Base-by-base conservation (phyloP, 2,113 vertebrate genomes). In the Abramis brama region DNA sequence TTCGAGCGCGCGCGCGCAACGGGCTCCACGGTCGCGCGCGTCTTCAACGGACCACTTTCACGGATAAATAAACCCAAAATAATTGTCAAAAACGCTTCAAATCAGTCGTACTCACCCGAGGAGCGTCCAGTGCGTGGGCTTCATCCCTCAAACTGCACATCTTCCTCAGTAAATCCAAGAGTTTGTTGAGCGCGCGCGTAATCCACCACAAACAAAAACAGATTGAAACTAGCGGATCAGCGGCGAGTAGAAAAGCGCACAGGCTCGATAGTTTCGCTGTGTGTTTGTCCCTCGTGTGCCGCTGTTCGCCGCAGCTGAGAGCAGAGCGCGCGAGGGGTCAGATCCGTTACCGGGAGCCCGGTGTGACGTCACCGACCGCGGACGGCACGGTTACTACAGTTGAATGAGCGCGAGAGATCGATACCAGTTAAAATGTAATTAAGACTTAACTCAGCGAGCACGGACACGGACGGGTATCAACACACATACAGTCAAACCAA, bases 311-410 rank as follows among this genome's bases (percentile, higher is more conserved):
- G 19, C 36, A 3, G 55, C 7, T 10, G 57, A 62, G 57, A 17
- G 36, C 21, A 4, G 55, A 43, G 77, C 78, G 36, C 36, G 59
- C 19, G 39, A 8, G 57, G 45, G 78, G 27, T 30, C 36, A 19
- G 57, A 17, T 19, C 13, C 57, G 59, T 79, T 25, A 45, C 12
- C 78, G 78, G 59, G 57, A 79, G 78, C 52, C 78, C 78, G 36
- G 36, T n/a, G 78, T 80, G 78, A 80, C 78, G 78, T 80, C 78
- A 79, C 77, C 3, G 43, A 23, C 73, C 57, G 55, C 55, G 55
- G 33, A 55, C 11, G 55, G 77, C 21, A 15, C 47, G 78, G 45
- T 80, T 47, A 64, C 59, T 62, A n/a, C 33, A 60, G 78, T 59
- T 25, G 55, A 25, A 23, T 43, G 70, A 9, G 21, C 39, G 70